Conservation (phyloP, 2,888 invertebrate species). For the Heliconius sara region DNA sequence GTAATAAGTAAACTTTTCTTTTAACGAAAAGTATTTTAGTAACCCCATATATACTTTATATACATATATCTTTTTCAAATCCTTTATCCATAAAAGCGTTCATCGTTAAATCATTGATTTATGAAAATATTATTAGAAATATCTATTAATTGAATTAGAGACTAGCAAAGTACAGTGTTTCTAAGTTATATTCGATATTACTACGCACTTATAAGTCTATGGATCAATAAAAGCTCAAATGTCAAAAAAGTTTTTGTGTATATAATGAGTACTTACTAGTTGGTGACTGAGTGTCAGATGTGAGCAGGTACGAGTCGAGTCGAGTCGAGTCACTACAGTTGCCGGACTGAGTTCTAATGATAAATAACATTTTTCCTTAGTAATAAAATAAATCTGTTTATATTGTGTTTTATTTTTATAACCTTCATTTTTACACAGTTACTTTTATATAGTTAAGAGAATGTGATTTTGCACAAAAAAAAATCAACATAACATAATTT, state of each 20-base stretch:
- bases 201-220: conserved; percentile 15
- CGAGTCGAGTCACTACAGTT: conserved; percentile 34
- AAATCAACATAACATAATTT: no score
- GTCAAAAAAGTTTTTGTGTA: conserved; percentile 35
- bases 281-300: conserved; percentile 37
- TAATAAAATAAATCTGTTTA: conserved; percentile 45
- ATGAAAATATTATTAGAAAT: neutral
- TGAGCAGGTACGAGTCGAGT: neutral
- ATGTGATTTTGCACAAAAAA: neutral
- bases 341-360: conserved; percentile 46
- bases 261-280: conserved; percentile 34
- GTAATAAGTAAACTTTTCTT: no score
- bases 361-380: conserved; percentile 43
- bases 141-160: neutral
- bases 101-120: neutral
- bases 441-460: neutral
- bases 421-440: neutral
- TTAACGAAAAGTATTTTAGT: neutral
- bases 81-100: neutral
- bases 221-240: conserved; percentile 36
- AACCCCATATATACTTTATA: neutral
- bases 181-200: conserved; percentile 23
- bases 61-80: neutral
- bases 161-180: neutral
- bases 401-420: conserved; percentile 29